Evolutionary conservation across 2,888 invertebrate genomes (phyloP).

Genomic region (Drosophila bunnanda): DNA sequence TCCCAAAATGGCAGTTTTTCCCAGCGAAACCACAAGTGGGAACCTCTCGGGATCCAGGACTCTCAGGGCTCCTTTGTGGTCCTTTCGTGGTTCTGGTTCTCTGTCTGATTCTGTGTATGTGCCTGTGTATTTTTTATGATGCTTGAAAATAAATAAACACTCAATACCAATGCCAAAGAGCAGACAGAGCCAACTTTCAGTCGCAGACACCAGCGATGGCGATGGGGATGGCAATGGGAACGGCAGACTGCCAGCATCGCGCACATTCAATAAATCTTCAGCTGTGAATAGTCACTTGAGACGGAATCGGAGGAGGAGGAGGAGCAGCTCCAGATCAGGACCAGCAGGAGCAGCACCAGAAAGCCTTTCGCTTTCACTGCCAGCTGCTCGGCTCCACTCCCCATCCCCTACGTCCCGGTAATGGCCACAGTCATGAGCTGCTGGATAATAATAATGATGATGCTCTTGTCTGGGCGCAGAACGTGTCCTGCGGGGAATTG

Average conservation of each 20-base stretch:
- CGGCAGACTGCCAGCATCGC: slow-evolving; percentile 51
- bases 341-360: slow-evolving; percentile 41
- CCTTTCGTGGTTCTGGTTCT: slow-evolving; percentile 13
- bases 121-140: slow-evolving; percentile 76
- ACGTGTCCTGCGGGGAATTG: slow-evolving; percentile 14
- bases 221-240: slow-evolving; percentile 15
- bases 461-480: slow-evolving; percentile 24
- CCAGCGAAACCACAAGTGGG: slow-evolving; percentile 8
- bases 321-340: not conserved
- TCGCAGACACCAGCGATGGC: slow-evolving; percentile 35
- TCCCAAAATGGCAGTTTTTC: slow-evolving; percentile 4
- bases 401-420: slow-evolving; percentile 43
- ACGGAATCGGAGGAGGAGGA: slow-evolving; percentile 43
- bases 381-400: slow-evolving; percentile 29
- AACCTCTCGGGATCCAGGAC: slow-evolving; percentile 10
- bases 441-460: slow-evolving; percentile 58
- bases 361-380: slow-evolving; percentile 68
- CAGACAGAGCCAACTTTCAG: slow-evolving; percentile 66
- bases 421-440: slow-evolving; percentile 68
- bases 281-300: slow-evolving; percentile 80
- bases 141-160: slow-evolving; percentile 82
- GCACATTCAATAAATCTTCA: slow-evolving; percentile 81
- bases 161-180: slow-evolving; percentile 79
- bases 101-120: slow-evolving; percentile 38
- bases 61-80: slow-evolving; percentile 15